Percentiles rank a stretch among this genome's conserved stretches.
Conservation (phyloP, 2,113 vertebrate genomes). For the Hippocampus comes region DNA sequence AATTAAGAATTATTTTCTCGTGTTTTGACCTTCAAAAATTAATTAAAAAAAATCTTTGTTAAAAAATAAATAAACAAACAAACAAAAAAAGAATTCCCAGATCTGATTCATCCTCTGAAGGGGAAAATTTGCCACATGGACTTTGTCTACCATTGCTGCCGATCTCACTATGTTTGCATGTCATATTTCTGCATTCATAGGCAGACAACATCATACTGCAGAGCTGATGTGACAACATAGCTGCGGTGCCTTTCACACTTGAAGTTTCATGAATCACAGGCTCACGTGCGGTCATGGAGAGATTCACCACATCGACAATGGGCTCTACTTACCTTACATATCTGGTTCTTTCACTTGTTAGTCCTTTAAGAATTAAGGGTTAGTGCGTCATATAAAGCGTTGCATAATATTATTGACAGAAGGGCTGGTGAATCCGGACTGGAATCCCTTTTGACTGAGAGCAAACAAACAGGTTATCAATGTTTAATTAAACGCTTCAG, state of each 20-base stretch:
- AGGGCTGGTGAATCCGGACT: neutral
- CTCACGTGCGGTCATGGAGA: neutral
- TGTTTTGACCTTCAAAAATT: no score
- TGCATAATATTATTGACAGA: neutral
- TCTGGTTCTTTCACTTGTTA: neutral
- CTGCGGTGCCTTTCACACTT: neutral
- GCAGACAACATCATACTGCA: neutral
- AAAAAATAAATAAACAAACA: neutral
- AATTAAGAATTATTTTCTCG: no score
- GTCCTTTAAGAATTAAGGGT: neutral
- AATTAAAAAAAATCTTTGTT: neutral
- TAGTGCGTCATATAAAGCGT: neutral
- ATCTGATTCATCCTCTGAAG: neutral
- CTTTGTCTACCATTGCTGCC: neutral
- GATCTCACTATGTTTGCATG: neutral
- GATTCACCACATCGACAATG: neutral
- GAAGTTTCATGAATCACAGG: neutral
- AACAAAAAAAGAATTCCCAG: neutral
- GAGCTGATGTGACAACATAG: neutral
- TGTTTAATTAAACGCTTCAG: constrained; percentile 11
- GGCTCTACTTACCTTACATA: neutral
- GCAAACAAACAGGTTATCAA: neutral
- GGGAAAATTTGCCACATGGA: neutral
- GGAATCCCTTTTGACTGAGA: neutral
- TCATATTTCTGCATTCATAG: neutral